Percentiles rank a stretch among this genome's conserved stretches.
These are phyloP conservation scores for Haliclona indistincta DNA, from an alignment of 37 sponge, comb jelly and placozoan genomes.

Conservation along the genomic window DNA sequence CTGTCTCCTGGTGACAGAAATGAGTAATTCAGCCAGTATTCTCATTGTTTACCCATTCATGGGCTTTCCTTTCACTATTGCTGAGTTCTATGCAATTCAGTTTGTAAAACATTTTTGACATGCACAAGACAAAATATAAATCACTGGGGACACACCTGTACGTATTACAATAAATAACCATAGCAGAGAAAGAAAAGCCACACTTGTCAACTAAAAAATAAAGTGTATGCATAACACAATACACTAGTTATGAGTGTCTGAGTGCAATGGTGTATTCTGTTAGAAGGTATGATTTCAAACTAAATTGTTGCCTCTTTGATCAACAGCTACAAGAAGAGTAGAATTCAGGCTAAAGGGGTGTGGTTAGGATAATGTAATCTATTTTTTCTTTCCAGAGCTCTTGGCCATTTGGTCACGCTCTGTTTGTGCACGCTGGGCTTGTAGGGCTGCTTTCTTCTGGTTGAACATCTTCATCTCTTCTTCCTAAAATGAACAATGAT, in stretches of 20 bases:
- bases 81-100: background rate
- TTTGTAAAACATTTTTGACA: background rate
- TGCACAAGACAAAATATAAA: background rate
- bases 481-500: constrained; percentile 41
- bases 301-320: too few relatives aligned
- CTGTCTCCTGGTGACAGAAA: background rate
- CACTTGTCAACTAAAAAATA: too few relatives aligned
- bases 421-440: constrained; percentile 83
- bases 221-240: too few relatives aligned
- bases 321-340: background rate
- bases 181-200: too few relatives aligned
- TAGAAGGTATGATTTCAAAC: too few relatives aligned
- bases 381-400: background rate
- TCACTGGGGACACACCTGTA: too few relatives aligned
- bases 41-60: background rate
- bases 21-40: background rate
- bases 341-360: background rate
- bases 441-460: constrained; percentile 85
- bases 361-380: background rate
- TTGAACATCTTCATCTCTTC: constrained; percentile 87
- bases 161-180: too few relatives aligned
- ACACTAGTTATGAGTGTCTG: background rate
- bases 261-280: background rate
- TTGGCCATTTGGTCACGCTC: constrained; percentile 37
- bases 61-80: background rate